Evolutionary conservation across 30 jellyfish, hydroid and myxozoan genomes (phyloP).

Genomic region (Sanderia malayensis): DNA sequence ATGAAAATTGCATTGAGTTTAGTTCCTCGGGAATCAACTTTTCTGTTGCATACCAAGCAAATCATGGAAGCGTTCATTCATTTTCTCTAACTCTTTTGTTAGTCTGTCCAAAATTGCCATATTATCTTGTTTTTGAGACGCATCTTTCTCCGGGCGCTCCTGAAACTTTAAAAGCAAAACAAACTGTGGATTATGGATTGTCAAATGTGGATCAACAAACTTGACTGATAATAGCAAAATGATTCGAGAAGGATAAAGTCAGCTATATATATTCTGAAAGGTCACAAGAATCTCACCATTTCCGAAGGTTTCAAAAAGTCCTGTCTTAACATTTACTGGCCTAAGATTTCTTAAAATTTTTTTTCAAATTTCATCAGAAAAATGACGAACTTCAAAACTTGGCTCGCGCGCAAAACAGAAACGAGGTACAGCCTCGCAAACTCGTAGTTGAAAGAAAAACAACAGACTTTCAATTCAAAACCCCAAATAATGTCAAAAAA

Average conservation of each 20-base stretch:
- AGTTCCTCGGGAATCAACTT: neutral
- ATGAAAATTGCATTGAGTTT: neutral
- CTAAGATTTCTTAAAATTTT: too few relatives aligned
- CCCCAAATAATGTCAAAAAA: too few relatives aligned
- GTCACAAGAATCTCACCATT: neutral
- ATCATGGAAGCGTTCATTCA: constrained; percentile 34
- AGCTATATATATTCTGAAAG: neutral
- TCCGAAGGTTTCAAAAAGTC: neutral
- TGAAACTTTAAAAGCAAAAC: neutral
- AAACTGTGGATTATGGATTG: neutral
- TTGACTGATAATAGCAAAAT: neutral
- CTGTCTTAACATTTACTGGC: too few relatives aligned
- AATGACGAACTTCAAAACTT: too few relatives aligned
- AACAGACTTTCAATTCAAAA: neutral
- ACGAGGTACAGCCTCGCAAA: neutral
- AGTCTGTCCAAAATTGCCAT: constrained; percentile 23
- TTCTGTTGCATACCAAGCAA: constrained; percentile 24
- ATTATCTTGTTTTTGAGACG: neutral
- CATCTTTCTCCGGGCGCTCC: neutral
- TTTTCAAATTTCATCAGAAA: too few relatives aligned
- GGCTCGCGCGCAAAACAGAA: too few relatives aligned
- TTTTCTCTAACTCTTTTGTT: constrained; percentile 19
- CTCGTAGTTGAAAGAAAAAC: neutral
- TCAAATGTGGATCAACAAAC: neutral
- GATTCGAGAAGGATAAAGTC: neutral